A percentile compares a stretch with the other conserved stretches of the same genome.
Evolutionary conservation across 2,113 vertebrate genomes (phyloP).

Genomic region (Garra rufa): DNA sequence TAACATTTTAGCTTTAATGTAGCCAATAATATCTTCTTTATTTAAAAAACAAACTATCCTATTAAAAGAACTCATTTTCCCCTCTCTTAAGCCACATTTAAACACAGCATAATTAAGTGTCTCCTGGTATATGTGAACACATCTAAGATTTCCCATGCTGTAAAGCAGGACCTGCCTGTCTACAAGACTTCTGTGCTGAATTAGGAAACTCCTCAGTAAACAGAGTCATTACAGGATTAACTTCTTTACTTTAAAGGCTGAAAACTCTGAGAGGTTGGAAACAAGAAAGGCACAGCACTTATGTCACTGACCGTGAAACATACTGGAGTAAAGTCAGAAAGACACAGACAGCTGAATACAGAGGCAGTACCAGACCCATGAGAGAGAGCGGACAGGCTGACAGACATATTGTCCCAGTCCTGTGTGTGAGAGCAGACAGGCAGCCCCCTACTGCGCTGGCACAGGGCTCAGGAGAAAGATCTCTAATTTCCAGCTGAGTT

Average conservation of each 20-base stretch:
- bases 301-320: slow-evolving; percentile 1
- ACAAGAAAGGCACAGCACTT: neutral
- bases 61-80: too few relatives aligned
- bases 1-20: too few relatives aligned
- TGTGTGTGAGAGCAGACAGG: slow-evolving; percentile 33
- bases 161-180: neutral
- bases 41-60: too few relatives aligned
- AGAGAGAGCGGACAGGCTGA: neutral
- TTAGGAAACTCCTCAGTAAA: slow-evolving; percentile 11
- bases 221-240: slow-evolving; percentile 15
- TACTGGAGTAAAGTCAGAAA: neutral
- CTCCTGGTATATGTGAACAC: neutral
- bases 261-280: neutral
- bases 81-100: neutral
- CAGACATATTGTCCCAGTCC: slow-evolving; percentile 4
- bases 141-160: neutral
- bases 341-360: slow-evolving; percentile 11
- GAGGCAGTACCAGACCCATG: neutral
- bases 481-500: slow-evolving; percentile 44
- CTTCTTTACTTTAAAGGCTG: neutral
- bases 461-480: slow-evolving; percentile 26
- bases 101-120: neutral
- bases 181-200: neutral
- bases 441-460: slow-evolving; percentile 14
- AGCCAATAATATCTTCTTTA: too few relatives aligned